Conservation (phyloP, 1,140 invertebrate species). For the Hylaeus anthracinus region DNA sequence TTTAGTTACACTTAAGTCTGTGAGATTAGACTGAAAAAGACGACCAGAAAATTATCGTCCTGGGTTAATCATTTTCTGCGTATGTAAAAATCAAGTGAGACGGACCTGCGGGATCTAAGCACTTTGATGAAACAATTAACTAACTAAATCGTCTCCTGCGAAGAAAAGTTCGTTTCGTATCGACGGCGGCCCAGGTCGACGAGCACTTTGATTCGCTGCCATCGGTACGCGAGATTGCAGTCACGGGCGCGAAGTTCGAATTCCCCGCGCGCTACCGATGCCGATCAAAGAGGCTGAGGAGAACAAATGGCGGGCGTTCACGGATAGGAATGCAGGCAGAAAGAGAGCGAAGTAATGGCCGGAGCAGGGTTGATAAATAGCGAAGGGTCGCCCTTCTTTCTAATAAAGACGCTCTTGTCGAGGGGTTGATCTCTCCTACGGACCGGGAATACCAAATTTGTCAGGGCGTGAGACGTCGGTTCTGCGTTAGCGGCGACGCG, state of each 20-base stretch:
- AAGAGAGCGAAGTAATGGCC: slow-evolving; percentile 67
- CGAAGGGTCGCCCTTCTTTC: slow-evolving; percentile 74
- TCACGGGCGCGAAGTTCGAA: slow-evolving; percentile 45
- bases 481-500: slow-evolving; percentile 45
- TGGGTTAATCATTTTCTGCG: too few species aligned
- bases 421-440: slow-evolving; percentile 79
- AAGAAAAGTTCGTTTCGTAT: too few species aligned
- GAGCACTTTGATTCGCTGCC: slow-evolving; percentile 22
- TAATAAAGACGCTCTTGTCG: slow-evolving; percentile 80
- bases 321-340: slow-evolving; percentile 67
- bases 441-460: slow-evolving; percentile 78
- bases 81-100: too few species aligned
- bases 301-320: slow-evolving; percentile 55
- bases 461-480: slow-evolving; percentile 69
- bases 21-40: neutral
- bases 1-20: too few species aligned
- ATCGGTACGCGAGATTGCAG: slow-evolving; percentile 3
- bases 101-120: too few species aligned
- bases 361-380: slow-evolving; percentile 77
- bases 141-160: too few species aligned
- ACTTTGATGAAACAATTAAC: too few species aligned
- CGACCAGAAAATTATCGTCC: neutral
- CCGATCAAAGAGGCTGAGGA: slow-evolving; percentile 50
- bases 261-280: slow-evolving; percentile 37
- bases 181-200: neutral